A percentile compares a stretch with the other conserved stretches of the same genome.
Conservation (phyloP, 2,888 invertebrate species). For the Chrysomela aeneicollis region DNA sequence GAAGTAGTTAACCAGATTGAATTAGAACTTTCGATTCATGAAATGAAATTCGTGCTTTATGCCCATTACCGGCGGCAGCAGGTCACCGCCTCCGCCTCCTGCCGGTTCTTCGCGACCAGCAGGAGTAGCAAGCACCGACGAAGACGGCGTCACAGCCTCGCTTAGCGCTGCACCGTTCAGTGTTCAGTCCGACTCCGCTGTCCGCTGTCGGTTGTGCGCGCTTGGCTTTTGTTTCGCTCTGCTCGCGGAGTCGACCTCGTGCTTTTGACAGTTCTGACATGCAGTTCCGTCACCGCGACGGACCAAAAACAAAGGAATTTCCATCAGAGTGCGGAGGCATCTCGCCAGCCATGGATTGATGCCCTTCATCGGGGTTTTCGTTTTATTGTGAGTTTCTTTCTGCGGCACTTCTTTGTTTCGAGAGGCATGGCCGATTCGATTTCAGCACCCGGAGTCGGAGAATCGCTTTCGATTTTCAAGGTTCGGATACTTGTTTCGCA, state of each 20-base stretch:
- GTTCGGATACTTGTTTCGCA: conserved; percentile 30
- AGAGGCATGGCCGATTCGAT: conserved; percentile 35
- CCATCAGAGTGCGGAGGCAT: conserved; percentile 24
- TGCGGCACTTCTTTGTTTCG: conserved; percentile 22
- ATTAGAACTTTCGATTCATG: too few relatives aligned
- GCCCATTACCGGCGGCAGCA: neutral
- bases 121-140: neutral
- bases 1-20: too few relatives aligned
- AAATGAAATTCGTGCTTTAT: too few relatives aligned
- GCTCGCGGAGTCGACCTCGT: conserved; percentile 41
- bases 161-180: conserved; percentile 22
- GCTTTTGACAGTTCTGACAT: conserved; percentile 40
- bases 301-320: neutral
- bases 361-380: too few relatives aligned
- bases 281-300: conserved; percentile 37
- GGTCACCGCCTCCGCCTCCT: conserved; percentile 17
- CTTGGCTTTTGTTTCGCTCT: too few relatives aligned
- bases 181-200: conserved; percentile 27
- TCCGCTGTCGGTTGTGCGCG: neutral
- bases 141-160: neutral
- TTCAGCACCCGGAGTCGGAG: conserved; percentile 20
- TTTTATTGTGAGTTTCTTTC: conserved; percentile 23
- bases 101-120: conserved; percentile 17
- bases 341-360: conserved; percentile 20
- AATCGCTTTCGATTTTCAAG: conserved; percentile 37